Evolutionary conservation across 2,888 invertebrate genomes (phyloP), one percentile per base, ranked within the genome.

Genomic region (Mythimna lalbum): DNA sequence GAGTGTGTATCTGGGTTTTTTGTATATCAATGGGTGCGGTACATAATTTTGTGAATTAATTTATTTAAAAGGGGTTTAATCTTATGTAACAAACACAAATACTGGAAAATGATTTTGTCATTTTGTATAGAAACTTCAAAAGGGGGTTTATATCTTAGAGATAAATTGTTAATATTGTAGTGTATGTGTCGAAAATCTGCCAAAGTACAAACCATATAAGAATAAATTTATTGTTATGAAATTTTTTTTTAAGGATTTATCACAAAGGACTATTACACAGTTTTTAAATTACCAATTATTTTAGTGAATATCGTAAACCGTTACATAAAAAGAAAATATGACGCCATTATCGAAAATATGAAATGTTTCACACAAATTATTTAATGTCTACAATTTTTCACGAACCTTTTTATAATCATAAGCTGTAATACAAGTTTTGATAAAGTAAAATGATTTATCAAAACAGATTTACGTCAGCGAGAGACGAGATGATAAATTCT

Each of bases 401-500:
- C 33, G 47, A 55, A 60, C 39, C 31, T 63, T 80, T 75, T 60
- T 63, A 63, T 47, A 65, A 69, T 67, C 49, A 67, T 43, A 63
- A 23, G 47, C 52, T 50, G n/a, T 53, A 31, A 47, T 36, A 67
- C 50, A 77, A 67, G 52, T 77, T 62, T 23, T 63, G 64, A 56
- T 80, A 56, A 78, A 80, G 70, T 70, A 63, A 70, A 76, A 76
- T 78, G 65, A 80, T 78, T 80, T 70, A 76, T 78, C 77, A 80
- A 55, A 76, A 63, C 62, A 53, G 76, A 77, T 80, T 80, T 76
- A 53, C 27, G 57, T 50, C 36, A 33, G 31, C 21, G 53, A 76
- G 53, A 65, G 55, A 65, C 31, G 55, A 62, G 50, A 65, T 59
- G 70, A 78, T 78, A 80, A 76, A 78, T 81, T 76, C 47, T 59